These are phyloP conservation scores for Hydrolagus affinis DNA, from an alignment of 2,113 vertebrate species.

Conservation along the genomic window DNA sequence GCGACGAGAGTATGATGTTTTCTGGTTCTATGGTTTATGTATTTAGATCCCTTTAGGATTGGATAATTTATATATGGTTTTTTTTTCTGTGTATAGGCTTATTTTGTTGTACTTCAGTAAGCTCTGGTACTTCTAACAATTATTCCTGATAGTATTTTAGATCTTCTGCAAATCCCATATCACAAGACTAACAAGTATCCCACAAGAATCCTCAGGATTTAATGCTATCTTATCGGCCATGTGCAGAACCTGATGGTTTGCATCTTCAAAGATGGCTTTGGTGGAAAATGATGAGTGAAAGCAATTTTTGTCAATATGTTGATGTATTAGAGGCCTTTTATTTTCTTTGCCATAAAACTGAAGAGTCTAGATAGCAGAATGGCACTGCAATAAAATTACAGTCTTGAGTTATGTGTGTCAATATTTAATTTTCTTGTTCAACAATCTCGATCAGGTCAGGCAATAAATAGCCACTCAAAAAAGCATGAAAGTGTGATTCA, in stretches of 20 bases:
- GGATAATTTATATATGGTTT: too few relatives aligned
- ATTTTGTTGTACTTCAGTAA: constrained; percentile 12
- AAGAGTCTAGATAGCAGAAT: neutral
- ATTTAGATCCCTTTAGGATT: too few relatives aligned
- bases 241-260: neutral
- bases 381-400: constrained; percentile 5
- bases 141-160: neutral
- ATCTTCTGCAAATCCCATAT: too few relatives aligned
- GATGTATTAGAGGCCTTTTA: constrained; percentile 8
- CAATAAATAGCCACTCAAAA: constrained; percentile 20
- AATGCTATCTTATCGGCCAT: neutral
- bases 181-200: too few relatives aligned
- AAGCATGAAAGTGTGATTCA: constrained; percentile 20
- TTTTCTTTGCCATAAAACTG: constrained; percentile 19
- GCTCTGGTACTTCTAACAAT: neutral
- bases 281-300: neutral
- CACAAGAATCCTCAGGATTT: neutral
- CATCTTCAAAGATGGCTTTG: neutral
- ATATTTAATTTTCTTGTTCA: constrained; percentile 31
- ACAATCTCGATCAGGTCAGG: constrained; percentile 2
- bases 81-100: neutral
- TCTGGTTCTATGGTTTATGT: too few relatives aligned
- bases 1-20: too few relatives aligned
- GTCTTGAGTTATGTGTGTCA: constrained; percentile 24
- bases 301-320: constrained; percentile 21